Base-by-base conservation (phyloP, 2,888 invertebrate genomes). In the Smittia aterrima region DNA sequence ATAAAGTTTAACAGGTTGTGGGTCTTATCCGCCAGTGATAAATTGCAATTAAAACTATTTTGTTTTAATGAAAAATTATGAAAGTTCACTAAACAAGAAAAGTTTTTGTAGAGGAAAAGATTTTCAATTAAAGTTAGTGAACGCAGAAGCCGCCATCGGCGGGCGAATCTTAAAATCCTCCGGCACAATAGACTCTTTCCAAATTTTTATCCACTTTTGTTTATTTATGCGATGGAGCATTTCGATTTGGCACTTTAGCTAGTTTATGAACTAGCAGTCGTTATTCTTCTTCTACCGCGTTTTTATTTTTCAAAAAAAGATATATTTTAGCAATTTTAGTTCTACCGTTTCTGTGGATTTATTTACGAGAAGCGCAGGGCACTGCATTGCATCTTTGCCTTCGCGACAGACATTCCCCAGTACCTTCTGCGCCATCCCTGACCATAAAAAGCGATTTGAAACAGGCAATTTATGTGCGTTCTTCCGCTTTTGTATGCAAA, bases 401-500 rank as follows among this genome's bases (percentile, higher is more conserved):
- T 27, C 9, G 25, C 25, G 27, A 27, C 4, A n/a, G 25, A 66
- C 40, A 18, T 38, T 13, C 13, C 38, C 11, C 20, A 16, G 66
- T 20, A 16, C 16, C 67, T 38, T 41, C 11, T 40, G 3, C 41
- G 18, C 24, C 62, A 62, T 62, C 72, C 72, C 72, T 72, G 72
- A 72, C 58, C 58, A 3, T 47, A 58, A 58, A 58, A 58, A 58
- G 32, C 72, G 13, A 72, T 58, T 62, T 62, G 54, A 62, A 54
- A 38, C 25, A 9, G 53, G 62, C 58, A 72, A 72, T 72, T 72
- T 72, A 72, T 72, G 72, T 72, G 72, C 72, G 72, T 72, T 72
- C 72, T 72, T 72, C 72, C 72, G 72, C 72, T 72, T 72, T 72
- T 72, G 72, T 72, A 72, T 72, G 58, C 72, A 72, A 72, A 72